These are phyloP conservation scores for Asbolus verrucosus DNA, from an alignment of 1,140 invertebrate genomes.

Conservation along the genomic window DNA sequence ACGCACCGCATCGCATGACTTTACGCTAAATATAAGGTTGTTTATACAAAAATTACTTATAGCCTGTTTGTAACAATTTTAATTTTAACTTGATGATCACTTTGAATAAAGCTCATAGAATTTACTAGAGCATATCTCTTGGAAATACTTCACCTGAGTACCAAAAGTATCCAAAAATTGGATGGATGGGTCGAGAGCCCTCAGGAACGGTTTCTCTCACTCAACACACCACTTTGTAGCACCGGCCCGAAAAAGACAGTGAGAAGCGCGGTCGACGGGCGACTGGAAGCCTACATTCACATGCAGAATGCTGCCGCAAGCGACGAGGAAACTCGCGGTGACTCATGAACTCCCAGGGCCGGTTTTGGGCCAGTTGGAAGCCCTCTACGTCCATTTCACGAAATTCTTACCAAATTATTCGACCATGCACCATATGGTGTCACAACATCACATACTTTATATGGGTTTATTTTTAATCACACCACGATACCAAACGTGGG, in stretches of 20 bases:
- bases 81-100: neutral
- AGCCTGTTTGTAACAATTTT: neutral
- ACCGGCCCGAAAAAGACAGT: conserved; percentile 9
- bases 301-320: conserved; percentile 16
- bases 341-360: conserved; percentile 26
- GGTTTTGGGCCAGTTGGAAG: conserved; percentile 14
- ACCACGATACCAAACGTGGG: neutral
- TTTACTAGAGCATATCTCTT: neutral
- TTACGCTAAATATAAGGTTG: neutral
- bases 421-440: conserved; percentile 13
- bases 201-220: neutral
- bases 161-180: neutral
- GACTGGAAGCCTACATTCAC: conserved; percentile 18
- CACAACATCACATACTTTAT: too few species aligned
- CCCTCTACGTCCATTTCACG: conserved; percentile 6
- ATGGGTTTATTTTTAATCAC: too few species aligned
- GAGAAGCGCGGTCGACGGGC: conserved; percentile 23
- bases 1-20: neutral
- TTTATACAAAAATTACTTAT: conserved; percentile 11
- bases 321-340: conserved; percentile 23
- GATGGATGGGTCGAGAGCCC: neutral
- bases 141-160: conserved; percentile 20
- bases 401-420: too few species aligned
- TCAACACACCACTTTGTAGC: conserved; percentile 3
- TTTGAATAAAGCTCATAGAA: neutral